A percentile compares a stretch with the other conserved stretches of the same genome.
Evolutionary conservation across 2,888 invertebrate genomes (phyloP).

Genomic region (Microctonus hyperodae): DNA sequence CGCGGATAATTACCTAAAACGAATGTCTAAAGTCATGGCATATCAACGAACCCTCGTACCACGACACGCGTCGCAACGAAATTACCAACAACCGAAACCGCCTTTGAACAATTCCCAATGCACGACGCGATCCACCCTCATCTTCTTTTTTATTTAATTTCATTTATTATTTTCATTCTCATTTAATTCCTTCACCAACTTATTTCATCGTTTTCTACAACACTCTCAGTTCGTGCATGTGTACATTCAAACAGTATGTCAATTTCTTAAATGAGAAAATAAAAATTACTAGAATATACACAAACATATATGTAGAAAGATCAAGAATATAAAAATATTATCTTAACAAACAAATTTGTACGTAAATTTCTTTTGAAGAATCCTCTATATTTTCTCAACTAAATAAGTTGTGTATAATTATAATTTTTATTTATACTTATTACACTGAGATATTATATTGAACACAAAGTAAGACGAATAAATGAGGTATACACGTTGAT

Average conservation of each 20-base stretch:
- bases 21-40: constrained; percentile 7
- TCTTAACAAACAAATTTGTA: neutral
- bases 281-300: neutral
- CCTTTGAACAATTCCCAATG: constrained; percentile 16
- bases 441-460: neutral
- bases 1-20: constrained; percentile 29
- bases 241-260: constrained; percentile 6
- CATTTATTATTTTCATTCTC: neutral
- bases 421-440: constrained; percentile 8
- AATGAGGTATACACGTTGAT: constrained; percentile 1
- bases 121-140: neutral
- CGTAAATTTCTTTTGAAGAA: neutral
- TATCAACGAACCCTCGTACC: constrained; percentile 7
- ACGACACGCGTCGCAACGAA: constrained; percentile 26
- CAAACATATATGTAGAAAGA: neutral
- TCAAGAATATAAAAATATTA: neutral
- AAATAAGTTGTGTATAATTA: neutral
- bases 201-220: neutral
- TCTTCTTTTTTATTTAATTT: neutral
- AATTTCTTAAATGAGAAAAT: neutral
- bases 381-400: neutral
- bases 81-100: constrained; percentile 24
- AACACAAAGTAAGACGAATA: constrained; percentile 5
- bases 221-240: too few relatives aligned
- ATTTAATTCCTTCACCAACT: neutral